Conservation (phyloP, 1,140 invertebrate species). For the Sesamia nonagrioides region DNA sequence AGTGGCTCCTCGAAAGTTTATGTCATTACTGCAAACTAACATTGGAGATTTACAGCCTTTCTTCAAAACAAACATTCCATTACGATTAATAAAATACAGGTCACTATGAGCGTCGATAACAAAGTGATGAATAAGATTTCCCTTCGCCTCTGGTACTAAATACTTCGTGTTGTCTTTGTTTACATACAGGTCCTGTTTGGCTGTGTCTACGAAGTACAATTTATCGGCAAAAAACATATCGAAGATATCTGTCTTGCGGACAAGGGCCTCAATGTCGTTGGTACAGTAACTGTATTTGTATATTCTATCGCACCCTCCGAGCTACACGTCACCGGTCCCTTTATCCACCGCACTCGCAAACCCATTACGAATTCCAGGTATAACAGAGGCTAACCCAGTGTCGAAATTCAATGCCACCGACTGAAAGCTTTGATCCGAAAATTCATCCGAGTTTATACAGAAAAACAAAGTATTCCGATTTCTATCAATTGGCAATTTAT, state of each 20-base stretch:
- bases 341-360: slow-evolving; percentile 69
- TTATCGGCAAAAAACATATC: slow-evolving; percentile 66
- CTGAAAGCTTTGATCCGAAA: slow-evolving; percentile 71
- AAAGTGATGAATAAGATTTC: slow-evolving; percentile 66
- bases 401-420: slow-evolving; percentile 63
- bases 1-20: slow-evolving; percentile 61
- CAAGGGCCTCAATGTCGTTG: slow-evolving; percentile 55
- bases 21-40: slow-evolving; percentile 50
- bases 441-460: slow-evolving; percentile 72
- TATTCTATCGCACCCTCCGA: slow-evolving; percentile 69
- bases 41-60: slow-evolving; percentile 51
- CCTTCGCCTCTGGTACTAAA: slow-evolving; percentile 57
- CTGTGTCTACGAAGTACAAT: slow-evolving; percentile 68
- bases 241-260: slow-evolving; percentile 64
- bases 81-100: slow-evolving; percentile 61
- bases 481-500: slow-evolving; percentile 67
- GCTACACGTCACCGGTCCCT: slow-evolving; percentile 57
- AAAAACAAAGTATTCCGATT: slow-evolving; percentile 63
- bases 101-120: slow-evolving; percentile 57
- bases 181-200: slow-evolving; percentile 58
- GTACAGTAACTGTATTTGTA: slow-evolving; percentile 63
- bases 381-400: slow-evolving; percentile 50
- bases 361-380: slow-evolving; percentile 67
- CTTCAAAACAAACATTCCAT: slow-evolving; percentile 57
- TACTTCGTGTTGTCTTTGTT: slow-evolving; percentile 51